Percentiles rank a stretch among this genome's conserved stretches.
Conservation (phyloP, 2,888 invertebrate genomes). For the Trachelus troglodyta region DNA sequence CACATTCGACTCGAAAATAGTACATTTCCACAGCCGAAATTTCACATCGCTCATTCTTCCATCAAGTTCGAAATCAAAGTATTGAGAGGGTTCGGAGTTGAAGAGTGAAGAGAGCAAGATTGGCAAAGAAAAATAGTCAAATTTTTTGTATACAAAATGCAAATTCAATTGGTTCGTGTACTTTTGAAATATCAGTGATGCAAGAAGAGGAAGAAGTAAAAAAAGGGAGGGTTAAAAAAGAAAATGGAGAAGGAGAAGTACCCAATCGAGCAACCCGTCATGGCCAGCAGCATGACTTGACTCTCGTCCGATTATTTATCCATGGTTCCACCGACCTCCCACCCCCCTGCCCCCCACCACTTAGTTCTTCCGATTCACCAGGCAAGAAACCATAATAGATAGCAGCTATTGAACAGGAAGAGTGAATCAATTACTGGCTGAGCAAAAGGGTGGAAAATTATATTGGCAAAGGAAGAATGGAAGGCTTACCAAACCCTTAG, state of each 20-base stretch:
- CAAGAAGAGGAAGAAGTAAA: constrained; percentile 11
- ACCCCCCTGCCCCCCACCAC: neutral
- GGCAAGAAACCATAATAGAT: constrained; percentile 25
- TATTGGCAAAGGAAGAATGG: constrained; percentile 25
- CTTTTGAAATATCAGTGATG: neutral
- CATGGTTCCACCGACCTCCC: neutral
- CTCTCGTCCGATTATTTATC: constrained; percentile 44
- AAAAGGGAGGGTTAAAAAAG: neutral
- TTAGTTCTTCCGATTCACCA: neutral
- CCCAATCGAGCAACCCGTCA: constrained; percentile 49
- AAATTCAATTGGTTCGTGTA: neutral
- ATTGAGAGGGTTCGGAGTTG: neutral
- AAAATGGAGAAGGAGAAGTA: constrained; percentile 36
- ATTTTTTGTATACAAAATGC: neutral
- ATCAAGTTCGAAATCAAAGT: neutral
- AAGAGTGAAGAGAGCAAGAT: neutral
- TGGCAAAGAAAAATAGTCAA: neutral
- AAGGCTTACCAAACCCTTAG: neutral
- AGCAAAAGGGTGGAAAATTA: constrained; percentile 47
- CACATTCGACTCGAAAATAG: neutral
- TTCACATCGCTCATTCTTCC: neutral
- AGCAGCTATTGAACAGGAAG: constrained; percentile 33
- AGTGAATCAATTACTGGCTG: constrained; percentile 47
- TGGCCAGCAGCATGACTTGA: constrained; percentile 37
- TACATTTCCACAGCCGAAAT: too few relatives aligned